A percentile compares a stretch with the other conserved stretches of the same genome.
phyloP scores from a whole-genome alignment of 2,888 invertebrate species.

The Erebia epiphron region DNA sequence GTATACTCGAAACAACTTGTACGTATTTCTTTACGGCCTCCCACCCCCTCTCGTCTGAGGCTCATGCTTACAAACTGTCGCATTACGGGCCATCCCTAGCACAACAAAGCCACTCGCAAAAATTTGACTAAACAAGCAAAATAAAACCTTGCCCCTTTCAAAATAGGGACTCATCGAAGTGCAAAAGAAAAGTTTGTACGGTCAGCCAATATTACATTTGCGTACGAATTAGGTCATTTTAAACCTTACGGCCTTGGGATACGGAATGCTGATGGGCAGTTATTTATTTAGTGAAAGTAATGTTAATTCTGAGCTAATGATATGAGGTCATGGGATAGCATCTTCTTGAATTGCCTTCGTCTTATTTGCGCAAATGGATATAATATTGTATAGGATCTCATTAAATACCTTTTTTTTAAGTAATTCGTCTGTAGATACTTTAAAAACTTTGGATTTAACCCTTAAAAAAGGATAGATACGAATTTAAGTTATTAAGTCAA shows the following conservation, averaged over 20 bases:
- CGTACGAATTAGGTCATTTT: slow-evolving; percentile 44
- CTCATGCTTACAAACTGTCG: slow-evolving; percentile 83
- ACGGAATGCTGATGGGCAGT: slow-evolving; percentile 49
- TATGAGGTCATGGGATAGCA: slow-evolving; percentile 52
- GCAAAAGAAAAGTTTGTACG: slow-evolving; percentile 49
- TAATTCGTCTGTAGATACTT: no score
- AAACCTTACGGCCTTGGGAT: slow-evolving; percentile 52
- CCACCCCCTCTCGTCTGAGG: slow-evolving; percentile 60
- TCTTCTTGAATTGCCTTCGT: slow-evolving; percentile 39
- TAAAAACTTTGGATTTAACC: no score
- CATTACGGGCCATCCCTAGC: slow-evolving; percentile 75
- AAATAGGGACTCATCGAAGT: slow-evolving; percentile 45
- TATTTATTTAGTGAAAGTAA: slow-evolving; percentile 53
- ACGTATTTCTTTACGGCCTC: slow-evolving; percentile 73
- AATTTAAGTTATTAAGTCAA: no score
- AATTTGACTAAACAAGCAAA: slow-evolving; percentile 42
- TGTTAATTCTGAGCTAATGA: slow-evolving; percentile 77
- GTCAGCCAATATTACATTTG: slow-evolving; percentile 50
- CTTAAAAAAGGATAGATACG: no score
- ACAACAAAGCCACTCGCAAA: slow-evolving; percentile 57
- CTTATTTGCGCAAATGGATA: slow-evolving; percentile 26
- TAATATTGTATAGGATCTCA: not conserved
- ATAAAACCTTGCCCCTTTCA: slow-evolving; percentile 51
- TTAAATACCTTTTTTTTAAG: not conserved
- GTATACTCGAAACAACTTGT: slow-evolving; percentile 64